Base-by-base conservation (phyloP, 2,888 invertebrate species). In the Diogma glabrata region DNA sequence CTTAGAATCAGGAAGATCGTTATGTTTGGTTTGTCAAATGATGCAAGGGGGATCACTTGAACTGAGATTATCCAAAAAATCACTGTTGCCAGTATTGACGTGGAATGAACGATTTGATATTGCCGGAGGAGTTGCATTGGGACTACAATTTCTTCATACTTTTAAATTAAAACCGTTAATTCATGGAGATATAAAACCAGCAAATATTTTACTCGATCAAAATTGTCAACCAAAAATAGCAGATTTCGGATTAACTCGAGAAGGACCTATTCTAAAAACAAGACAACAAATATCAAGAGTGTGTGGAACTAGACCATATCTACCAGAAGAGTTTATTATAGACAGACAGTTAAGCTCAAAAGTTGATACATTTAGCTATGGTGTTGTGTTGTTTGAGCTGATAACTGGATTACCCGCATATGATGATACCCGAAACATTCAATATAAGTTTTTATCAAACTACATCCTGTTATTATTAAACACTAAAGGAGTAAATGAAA, bases 101-200 rank as follows among this genome's bases (percentile, higher is more conserved):
- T 94, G 94, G 90, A 66, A 73, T 1, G 81, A 85, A 58, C 72
- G 95, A 16, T 76, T 86, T 55, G 77, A 78, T 56, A 88, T 97
- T 57, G 86, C 90, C 0, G 78, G 81, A 51, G 95, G 94, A 50
- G 84, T 87, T 40, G 92, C 93, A 47, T 78, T 90, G 62, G 97
- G 95, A 0, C 80, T 97, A 0, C 88, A 87, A 63, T 96, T 84
- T 65, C 73, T 97, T 0, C 95, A 95, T 66, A 88, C 87, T 0
- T 78, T 82, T 50, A 69, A 70, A 0, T 78, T 79, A 0, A 84
- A 82, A 46, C 91, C 94, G 0, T 73, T 95, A 0, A 90, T 96
- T 52, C 97, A 97, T 64, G 93, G 95, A 0, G 96, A 97, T 61
- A 93, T 97, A 46, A 96, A 96, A 68, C 89, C 89, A 49, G 95